Percentiles rank a stretch among this genome's conserved stretches.
Conservation (phyloP, 2,113 vertebrate genomes). For the Muntiacus muntjak region DNA sequence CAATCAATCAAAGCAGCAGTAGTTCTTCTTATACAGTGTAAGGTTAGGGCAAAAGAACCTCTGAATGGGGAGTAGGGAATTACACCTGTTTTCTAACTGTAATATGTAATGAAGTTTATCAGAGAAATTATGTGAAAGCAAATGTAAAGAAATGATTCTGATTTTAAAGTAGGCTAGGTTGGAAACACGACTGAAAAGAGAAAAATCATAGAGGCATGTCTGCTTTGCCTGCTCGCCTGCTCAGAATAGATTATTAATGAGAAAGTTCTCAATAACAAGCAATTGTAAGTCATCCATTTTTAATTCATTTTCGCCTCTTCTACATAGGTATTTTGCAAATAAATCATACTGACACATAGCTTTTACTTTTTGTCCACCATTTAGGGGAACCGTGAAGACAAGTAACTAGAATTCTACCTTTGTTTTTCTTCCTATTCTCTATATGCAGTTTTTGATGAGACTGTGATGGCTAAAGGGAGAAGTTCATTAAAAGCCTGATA, state of each 20-base stretch:
- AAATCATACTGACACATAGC: background rate
- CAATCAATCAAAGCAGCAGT: conserved; percentile 83
- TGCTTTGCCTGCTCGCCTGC: background rate
- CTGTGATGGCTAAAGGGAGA: background rate
- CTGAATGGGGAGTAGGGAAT: background rate
- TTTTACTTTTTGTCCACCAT: background rate
- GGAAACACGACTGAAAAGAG: background rate
- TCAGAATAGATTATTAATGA: background rate
- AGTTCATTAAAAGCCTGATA: background rate
- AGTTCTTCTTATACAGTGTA: background rate
- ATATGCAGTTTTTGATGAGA: background rate
- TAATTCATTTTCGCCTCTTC: background rate
- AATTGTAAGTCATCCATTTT: background rate
- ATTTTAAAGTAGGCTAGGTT: background rate
- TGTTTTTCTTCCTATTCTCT: background rate
- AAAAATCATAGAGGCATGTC: background rate
- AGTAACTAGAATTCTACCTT: background rate
- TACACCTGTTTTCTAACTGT: background rate
- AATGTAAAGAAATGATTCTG: background rate
- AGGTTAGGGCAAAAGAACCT: background rate
- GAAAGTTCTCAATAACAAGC: background rate
- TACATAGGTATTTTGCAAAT: background rate
- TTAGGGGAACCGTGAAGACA: background rate
- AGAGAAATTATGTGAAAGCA: background rate
- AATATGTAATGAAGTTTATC: background rate